These are phyloP conservation scores for Thyatira batis DNA, from an alignment of 2,888 invertebrate genomes.

Conservation along the genomic window DNA sequence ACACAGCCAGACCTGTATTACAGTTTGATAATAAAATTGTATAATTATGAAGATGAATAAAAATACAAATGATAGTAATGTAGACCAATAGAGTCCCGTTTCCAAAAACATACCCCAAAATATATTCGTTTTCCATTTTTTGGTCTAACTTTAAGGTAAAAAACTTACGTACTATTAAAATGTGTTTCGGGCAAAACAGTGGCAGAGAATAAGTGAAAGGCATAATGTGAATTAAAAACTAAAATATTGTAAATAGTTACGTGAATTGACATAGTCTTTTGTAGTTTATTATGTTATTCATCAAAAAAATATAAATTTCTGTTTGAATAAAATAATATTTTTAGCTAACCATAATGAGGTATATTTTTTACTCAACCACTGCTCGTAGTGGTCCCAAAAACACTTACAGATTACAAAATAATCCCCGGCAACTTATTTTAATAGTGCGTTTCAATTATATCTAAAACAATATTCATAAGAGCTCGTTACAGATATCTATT, in stretches of 20 bases:
- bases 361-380: neutral
- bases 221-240: neutral
- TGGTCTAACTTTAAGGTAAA: neutral
- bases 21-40: neutral
- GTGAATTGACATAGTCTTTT: neutral
- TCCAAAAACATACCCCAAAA: neutral
- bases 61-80: neutral
- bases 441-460: neutral
- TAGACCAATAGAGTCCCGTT: neutral
- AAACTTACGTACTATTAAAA: neutral
- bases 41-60: neutral
- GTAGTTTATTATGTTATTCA: neutral
- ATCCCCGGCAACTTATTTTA: neutral
- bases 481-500: neutral
- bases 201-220: neutral
- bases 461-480: neutral
- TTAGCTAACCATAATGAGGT: neutral
- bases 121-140: neutral
- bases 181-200: neutral
- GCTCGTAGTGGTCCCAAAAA: neutral
- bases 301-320: neutral
- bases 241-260: neutral
- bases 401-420: neutral
- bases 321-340: neutral
- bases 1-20: neutral